Conservation (phyloP, 2,888 invertebrate genomes). For the Phoenoteleia sp. region DNA sequence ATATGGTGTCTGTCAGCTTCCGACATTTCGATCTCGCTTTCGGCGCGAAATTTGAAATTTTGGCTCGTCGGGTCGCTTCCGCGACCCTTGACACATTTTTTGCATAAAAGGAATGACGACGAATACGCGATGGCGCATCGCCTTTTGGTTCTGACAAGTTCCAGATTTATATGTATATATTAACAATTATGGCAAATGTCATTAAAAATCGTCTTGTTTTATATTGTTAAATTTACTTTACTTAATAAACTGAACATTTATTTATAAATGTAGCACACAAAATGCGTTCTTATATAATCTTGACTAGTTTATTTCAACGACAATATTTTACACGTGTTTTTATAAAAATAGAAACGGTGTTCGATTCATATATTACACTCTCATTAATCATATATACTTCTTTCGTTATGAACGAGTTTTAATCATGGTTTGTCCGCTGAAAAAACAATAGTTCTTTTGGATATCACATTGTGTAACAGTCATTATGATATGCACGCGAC, state of each 20-base stretch:
- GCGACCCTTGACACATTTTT: too few species aligned
- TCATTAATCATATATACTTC: neutral
- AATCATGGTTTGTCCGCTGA: neutral
- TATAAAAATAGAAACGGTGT: constrained; percentile 36
- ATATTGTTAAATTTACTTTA: constrained; percentile 57
- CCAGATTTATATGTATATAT: constrained; percentile 66
- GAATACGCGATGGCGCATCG: constrained; percentile 8
- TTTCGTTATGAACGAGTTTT: neutral
- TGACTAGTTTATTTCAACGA: constrained; percentile 31
- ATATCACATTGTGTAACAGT: constrained; percentile 38
- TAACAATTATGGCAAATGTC: constrained; percentile 49
- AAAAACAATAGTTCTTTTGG: neutral
- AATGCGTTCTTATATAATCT: neutral
- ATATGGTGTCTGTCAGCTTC: too few species aligned
- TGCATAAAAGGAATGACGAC: neutral
- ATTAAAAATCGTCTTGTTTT: constrained; percentile 54
- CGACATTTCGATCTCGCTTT: too few species aligned
- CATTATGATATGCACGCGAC: neutral
- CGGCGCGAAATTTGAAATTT: too few species aligned
- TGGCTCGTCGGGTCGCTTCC: too few species aligned
- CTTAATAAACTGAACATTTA: constrained; percentile 22
- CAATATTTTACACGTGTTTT: neutral
- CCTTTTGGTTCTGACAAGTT: constrained; percentile 42
- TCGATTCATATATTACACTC: constrained; percentile 14
- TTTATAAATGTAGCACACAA: neutral